Conservation (phyloP, 2,888 invertebrate genomes). For the Andrena camellia region DNA sequence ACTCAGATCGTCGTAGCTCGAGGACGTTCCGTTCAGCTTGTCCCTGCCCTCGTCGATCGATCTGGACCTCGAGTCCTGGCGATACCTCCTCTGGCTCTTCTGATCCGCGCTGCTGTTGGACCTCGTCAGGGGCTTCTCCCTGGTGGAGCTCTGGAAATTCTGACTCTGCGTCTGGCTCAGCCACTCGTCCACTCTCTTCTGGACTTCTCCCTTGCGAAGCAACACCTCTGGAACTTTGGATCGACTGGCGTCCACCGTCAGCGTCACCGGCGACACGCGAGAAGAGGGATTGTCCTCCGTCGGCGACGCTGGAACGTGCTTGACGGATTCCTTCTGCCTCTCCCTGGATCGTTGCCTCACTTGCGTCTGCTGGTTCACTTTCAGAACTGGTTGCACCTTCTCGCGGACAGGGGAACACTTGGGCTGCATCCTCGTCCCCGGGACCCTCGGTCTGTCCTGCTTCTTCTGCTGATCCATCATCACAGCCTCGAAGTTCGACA, state of each 20-base stretch:
- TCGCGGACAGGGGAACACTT: constrained; percentile 54
- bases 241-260: constrained; percentile 43
- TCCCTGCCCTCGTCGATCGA: constrained; percentile 74
- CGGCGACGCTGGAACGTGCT: constrained; percentile 43
- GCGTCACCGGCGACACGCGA: constrained; percentile 10
- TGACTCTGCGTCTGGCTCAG: constrained; percentile 79
- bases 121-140: constrained; percentile 73
- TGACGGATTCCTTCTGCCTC: constrained; percentile 64
- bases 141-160: constrained; percentile 59
- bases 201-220: constrained; percentile 79
- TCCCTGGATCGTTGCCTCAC: constrained; percentile 79
- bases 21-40: constrained; percentile 74
- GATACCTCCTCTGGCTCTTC: constrained; percentile 72
- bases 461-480: constrained; percentile 77
- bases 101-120: constrained; percentile 80
- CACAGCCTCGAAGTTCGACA: constrained; percentile 77
- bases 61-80: constrained; percentile 73
- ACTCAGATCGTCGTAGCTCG: constrained; percentile 79
- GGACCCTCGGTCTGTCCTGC: constrained; percentile 51
- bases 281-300: constrained; percentile 28
- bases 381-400: constrained; percentile 70
- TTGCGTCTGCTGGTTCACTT: constrained; percentile 79
- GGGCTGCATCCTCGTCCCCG: constrained; percentile 50
- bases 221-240: constrained; percentile 73
- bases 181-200: constrained; percentile 81